Evolutionary conservation across 2,797 vertebrate species (phyloP), one percentile per base, ranked within the genome.

Genomic region (Spizella passerina): DNA sequence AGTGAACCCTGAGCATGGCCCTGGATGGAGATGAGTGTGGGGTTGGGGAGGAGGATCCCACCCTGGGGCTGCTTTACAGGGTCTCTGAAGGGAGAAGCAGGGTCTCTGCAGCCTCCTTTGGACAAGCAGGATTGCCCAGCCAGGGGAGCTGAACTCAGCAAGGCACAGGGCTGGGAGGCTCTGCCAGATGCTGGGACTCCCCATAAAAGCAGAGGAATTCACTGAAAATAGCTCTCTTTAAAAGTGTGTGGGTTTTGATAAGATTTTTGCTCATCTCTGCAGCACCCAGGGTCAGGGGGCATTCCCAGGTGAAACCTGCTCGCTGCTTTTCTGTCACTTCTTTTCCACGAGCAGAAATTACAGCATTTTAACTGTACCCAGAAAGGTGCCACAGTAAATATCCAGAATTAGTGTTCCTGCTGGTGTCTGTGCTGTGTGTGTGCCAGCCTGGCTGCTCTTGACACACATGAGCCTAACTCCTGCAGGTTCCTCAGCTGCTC

Each of bases 1-100:
- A 63, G 61, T 39, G 22, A 76, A 65, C 75, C 94, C 92, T 93
- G 61, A 9, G 86, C 7, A 8, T n/a, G 43, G 84, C 75, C 63
- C 23, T 39, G 70, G 68, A 21, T 85, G 88, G 71, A 14, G 50
- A 36, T n/a, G 29, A 39, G 52, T 21, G 71, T 39, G 82, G 90
- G 47, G 38, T 1, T 10, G 39, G 32, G 43, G 6, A 66, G 19
- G 47, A 43, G 20, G 23, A 4, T 24, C 59, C 47, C 26, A 22
- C 8, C 21, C 13, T 2, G 3, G 3, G 59, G 39, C 65, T n/a
- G 8, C 23, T 53, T 14, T 36, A 36, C 36, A 36, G 36, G 36
- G 36, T 36, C 36, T 36, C 36, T 36, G 36, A 36, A 36, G 36
- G 36, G 36, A 36, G 14, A 21, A 66, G 32, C 52, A 39, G 52